Base-by-base conservation (phyloP, 2,888 invertebrate species). In the Pachycephus smyrnensis region DNA sequence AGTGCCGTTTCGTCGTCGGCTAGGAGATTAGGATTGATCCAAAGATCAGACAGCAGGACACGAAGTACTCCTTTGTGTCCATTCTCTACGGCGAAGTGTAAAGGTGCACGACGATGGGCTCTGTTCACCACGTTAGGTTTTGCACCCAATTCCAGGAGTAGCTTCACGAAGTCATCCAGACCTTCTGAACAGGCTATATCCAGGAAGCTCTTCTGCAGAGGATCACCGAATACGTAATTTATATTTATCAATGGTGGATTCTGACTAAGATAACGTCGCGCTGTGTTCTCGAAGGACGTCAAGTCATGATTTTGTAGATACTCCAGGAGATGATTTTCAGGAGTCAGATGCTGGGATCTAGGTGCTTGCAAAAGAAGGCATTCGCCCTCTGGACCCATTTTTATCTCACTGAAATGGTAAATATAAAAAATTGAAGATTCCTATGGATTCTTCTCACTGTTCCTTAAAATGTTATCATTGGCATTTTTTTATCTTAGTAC, bases 1-100 rank as follows among this genome's bases (percentile, higher is more conserved):
- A 92, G 80, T 4, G 92, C 89, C 0, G 92, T 91, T 68, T 89
- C 88, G 4, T 88, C 80, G 0, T 80, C 87, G 0, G 83, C 88
- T 73, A 86, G 80, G 33, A 89, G 81, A 77, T 92, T 92, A 0
- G 89, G 87, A 80, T 91, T 86, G 3, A 90, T 84, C n/a, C 83
- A 84, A 0, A 85, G 79, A 6, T 88, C 84, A 0, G 86, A 79
- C 23, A 92, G 82, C 4, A 92, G 83, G 33, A 85, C 77, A 37
- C 80, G 37, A 6, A 92, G 78, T 30, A 88, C 86, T 11, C 80
- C 77, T 4, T 74, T 73, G 73, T 87, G 79, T 30, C 93, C 93
- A 75, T 91, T 92, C 86, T 94, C 93, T 0, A 94, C 93, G 4
- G 95, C 95, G 80, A 94, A 94, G 89, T 96, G 95, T 81, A 96